Conservation (phyloP, 2,113 vertebrate genomes). For the Genyomyrus donnyi region DNA sequence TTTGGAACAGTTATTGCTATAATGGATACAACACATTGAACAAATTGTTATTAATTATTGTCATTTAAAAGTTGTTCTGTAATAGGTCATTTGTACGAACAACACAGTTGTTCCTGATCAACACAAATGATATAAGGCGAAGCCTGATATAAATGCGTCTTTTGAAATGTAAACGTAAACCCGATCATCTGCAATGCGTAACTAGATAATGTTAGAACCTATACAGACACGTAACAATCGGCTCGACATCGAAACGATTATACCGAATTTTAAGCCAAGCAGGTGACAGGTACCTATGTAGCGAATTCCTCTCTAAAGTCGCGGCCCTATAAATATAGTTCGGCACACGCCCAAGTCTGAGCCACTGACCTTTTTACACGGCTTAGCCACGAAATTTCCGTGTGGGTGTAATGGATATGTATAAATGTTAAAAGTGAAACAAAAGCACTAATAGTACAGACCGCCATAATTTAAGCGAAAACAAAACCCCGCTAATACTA, state of each 20-base stretch:
- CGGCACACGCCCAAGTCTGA: conserved; percentile 39
- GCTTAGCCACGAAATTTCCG: neutral
- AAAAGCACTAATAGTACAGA: neutral
- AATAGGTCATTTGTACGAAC: neutral
- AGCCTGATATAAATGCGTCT: neutral
- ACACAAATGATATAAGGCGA: neutral
- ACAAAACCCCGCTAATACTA: neutral
- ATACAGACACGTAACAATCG: neutral
- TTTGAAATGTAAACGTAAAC: neutral
- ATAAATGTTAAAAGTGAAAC: neutral
- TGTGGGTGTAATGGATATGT: neutral
- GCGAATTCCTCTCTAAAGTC: conserved; percentile 32
- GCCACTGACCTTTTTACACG: conserved; percentile 7
- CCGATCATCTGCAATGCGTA: neutral
- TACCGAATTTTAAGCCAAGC: conserved; percentile 30
- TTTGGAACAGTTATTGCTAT: neutral
- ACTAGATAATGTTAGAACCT: neutral
- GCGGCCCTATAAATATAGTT: conserved; percentile 57
- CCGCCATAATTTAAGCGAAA: neutral
- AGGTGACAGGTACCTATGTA: conserved; percentile 47
- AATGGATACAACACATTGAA: neutral
- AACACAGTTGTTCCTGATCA: neutral
- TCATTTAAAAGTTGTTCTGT: neutral
- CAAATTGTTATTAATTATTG: neutral
- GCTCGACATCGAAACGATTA: neutral